Conservation (phyloP, 2,797 vertebrate species). For the Podarcis siculus region DNA sequence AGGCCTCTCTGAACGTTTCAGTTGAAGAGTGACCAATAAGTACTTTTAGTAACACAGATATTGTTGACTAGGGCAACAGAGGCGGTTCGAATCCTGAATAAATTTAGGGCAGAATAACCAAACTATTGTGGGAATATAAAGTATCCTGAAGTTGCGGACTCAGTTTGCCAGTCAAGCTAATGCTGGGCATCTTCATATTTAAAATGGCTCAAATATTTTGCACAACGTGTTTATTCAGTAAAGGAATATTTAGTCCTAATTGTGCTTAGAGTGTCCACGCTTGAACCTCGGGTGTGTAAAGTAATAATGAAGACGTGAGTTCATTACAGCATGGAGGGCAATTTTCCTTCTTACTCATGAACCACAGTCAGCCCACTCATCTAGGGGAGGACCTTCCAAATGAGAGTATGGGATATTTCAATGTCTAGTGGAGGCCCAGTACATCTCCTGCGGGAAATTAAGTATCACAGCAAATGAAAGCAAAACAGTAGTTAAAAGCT, state of each 20-base stretch:
- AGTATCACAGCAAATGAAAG: not conserved
- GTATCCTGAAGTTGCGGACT: not conserved
- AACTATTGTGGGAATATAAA: not conserved
- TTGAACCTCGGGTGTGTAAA: not conserved
- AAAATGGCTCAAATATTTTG: not conserved
- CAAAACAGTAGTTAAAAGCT: not conserved
- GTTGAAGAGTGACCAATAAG: not conserved
- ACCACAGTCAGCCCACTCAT: not conserved
- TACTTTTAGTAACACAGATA: not conserved
- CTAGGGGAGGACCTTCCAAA: not conserved
- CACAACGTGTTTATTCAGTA: too few relatives aligned
- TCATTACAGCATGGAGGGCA: too few relatives aligned
- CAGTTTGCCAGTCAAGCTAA: not conserved
- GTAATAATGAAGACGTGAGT: not conserved
- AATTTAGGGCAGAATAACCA: not conserved
- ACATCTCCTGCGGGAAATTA: not conserved
- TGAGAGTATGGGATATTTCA: not conserved
- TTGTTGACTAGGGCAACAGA: not conserved
- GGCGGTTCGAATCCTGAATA: not conserved
- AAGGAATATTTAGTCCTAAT: not conserved
- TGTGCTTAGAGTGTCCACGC: not conserved
- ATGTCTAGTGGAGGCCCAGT: not conserved
- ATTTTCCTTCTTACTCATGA: too few relatives aligned
- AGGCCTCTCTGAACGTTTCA: not conserved
- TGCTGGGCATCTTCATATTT: not conserved